Conservation (phyloP, 2,888 invertebrate species). For the Tinea trinotella region DNA sequence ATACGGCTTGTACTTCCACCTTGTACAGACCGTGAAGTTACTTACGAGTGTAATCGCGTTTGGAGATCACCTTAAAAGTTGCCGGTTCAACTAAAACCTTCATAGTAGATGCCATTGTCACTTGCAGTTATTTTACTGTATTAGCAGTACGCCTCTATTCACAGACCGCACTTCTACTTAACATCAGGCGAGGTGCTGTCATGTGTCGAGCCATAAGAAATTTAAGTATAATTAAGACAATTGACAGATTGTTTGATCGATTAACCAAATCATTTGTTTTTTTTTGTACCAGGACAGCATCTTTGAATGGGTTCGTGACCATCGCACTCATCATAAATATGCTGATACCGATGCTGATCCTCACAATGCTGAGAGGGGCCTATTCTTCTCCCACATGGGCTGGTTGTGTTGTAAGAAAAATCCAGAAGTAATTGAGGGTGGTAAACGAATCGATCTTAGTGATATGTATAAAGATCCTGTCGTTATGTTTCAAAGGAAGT, state of each 20-base stretch:
- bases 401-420: conserved; percentile 93
- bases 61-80: no score
- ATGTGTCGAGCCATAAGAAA: no score
- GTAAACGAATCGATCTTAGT: conserved; percentile 84
- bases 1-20: no score
- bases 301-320: conserved; percentile 79
- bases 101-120: no score
- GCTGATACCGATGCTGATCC: conserved; percentile 92
- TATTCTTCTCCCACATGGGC: conserved; percentile 96
- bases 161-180: no score
- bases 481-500: conserved; percentile 89
- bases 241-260: no score
- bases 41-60: no score
- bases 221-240: no score
- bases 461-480: conserved; percentile 89
- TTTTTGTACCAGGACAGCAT: conserved; percentile 74
- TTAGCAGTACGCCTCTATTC: no score
- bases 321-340: conserved; percentile 91
- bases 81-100: no score
- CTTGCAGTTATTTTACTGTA: no score
- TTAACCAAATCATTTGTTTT: background rate
- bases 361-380: conserved; percentile 88
- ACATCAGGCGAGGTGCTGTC: background rate
- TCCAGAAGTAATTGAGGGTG: conserved; percentile 86
- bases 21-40: no score